Base-by-base conservation (phyloP, 2,888 invertebrate species). In the Rhyacophila evoluta region DNA sequence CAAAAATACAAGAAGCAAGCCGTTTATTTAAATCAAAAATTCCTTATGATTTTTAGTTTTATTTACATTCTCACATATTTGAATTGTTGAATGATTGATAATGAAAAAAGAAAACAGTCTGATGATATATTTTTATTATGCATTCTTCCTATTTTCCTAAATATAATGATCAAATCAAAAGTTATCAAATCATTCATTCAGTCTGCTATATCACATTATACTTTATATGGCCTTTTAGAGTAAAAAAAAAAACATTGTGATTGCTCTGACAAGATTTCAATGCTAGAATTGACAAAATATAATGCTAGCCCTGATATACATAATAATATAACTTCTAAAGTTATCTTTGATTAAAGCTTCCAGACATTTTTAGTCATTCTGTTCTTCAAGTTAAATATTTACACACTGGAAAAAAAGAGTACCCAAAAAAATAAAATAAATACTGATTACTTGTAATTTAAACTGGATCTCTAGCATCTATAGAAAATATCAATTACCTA, bases 101-200 rank as follows among this genome's bases (percentile, higher is more conserved):
- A 3, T 25, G 10, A 19, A 55, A 55, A 55, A 55, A 55, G 25
- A 55, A 55, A 55, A 55, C 55, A 55, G 55, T 55, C 55, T 2
- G 55, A 55, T 55, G 55, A 55, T 55, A 55, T 55, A 55, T 19
- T 55, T 55, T 10, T 19, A 19, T 15, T 41, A 55, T 19, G 10
- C 19, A 25, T 55, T 55, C 55, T 25, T 55, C 19, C 55, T 10
- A 55, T 55, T 55, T 55, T 55, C 55, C 19, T 55, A 19, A 72
- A 19, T 19, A 25, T 41, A 67, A 73, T 75, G 81, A 77, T 81
- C 78, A 79, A n/a, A n/a, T n/a, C 81, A 75, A 73, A 74, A n/a
- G n/a, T n/a, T n/a, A n/a, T n/a, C n/a, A n/a, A 75, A 75, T 78
- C 73, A 67, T 71, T 76, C 74, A 77, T 75, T 81, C 78, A 81